These are phyloP conservation scores for Spodoptera frugiperda DNA, from an alignment of 1,140 invertebrate species.

Conservation along the genomic window DNA sequence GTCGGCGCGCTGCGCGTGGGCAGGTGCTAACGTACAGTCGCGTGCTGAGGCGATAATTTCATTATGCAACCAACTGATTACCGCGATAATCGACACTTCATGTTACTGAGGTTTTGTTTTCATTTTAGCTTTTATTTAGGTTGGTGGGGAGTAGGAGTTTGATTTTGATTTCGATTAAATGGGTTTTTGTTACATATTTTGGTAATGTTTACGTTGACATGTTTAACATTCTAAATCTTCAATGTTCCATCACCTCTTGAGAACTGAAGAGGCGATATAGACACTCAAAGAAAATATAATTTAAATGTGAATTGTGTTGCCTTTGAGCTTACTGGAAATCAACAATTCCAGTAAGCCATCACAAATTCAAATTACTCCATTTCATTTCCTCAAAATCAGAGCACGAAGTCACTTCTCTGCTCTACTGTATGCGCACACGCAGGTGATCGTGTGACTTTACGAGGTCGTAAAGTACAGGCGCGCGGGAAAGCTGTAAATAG, in stretches of 20 bases:
- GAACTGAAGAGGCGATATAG: no score
- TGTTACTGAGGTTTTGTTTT: constrained; percentile 5
- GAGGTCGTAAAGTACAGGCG: constrained; percentile 64
- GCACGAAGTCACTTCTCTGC: constrained; percentile 38
- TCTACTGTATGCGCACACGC: constrained; percentile 57
- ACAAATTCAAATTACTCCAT: no score
- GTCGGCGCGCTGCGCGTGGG: constrained; percentile 51
- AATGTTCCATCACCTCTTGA: no score
- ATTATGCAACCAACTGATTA: constrained; percentile 43
- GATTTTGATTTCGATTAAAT: background rate
- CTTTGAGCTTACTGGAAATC: no score
- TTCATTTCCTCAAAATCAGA: background rate
- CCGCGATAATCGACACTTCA: constrained; percentile 37
- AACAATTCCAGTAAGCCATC: no score
- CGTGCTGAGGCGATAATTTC: constrained; percentile 46
- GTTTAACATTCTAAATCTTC: no score
- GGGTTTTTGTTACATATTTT: no score
- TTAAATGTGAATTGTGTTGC: no score
- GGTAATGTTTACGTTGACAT: no score
- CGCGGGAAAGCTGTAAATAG: constrained; percentile 65
- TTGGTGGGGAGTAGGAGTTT: background rate
- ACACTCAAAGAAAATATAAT: no score
- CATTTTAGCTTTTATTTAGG: background rate
- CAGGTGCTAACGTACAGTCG: constrained; percentile 51
- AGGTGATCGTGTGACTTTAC: constrained; percentile 66